These are phyloP conservation scores for Porites evermanni DNA, from an alignment of 92 coral and sea anemone species.

Conservation along the genomic window DNA sequence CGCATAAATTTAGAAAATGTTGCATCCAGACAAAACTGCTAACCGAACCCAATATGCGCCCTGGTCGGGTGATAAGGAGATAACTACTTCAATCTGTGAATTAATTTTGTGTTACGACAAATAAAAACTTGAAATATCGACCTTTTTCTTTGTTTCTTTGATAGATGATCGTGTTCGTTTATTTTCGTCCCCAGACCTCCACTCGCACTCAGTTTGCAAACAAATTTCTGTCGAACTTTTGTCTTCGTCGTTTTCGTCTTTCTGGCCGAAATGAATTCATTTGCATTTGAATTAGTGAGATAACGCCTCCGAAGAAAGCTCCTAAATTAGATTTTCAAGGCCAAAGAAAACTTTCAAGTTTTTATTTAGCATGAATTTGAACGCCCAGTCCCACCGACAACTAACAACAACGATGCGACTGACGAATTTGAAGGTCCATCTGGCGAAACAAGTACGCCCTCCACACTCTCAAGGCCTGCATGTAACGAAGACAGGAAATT, in stretches of 20 bases:
- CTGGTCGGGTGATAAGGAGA: constrained; percentile 6
- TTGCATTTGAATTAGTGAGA: neutral
- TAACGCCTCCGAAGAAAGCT: constrained; percentile 19
- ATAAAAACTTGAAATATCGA: neutral
- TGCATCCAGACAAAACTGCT: neutral
- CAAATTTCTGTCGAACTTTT: too few species aligned
- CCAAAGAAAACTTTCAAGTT: neutral
- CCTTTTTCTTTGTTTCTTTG: neutral
- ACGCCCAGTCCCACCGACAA: neutral
- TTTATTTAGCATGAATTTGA: neutral
- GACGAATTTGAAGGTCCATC: constrained; percentile 9
- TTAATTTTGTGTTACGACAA: constrained; percentile 11
- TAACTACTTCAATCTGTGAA: neutral
- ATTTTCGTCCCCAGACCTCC: constrained; percentile 11
- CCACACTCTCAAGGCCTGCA: constrained; percentile 1
- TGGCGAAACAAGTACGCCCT: neutral
- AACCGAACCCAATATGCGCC: constrained; percentile 10
- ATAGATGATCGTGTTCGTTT: neutral
- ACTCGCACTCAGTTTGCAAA: neutral
- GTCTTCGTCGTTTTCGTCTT: too few species aligned
- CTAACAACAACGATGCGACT: constrained; percentile 17
- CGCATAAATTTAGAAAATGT: too few species aligned
- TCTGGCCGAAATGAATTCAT: too few species aligned
- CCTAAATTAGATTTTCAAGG: constrained; percentile 2
- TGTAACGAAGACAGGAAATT: constrained; percentile 1